Evolutionary conservation across 1,140 invertebrate species (phyloP), one percentile per base, ranked within the genome.

Genomic region (Zaprionus nigranus): DNA sequence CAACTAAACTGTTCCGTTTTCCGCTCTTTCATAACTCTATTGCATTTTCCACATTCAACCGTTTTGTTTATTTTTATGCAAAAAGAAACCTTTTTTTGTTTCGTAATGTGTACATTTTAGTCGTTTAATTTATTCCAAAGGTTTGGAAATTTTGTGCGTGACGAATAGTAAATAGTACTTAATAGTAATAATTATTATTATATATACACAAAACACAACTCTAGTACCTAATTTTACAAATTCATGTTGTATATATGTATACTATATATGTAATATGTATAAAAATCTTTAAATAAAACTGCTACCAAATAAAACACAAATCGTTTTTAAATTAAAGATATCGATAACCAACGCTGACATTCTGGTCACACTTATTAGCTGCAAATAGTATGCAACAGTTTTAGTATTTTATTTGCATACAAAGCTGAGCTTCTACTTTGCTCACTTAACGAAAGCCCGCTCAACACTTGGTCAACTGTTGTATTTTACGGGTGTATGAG

Each of bases 41-140:
- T 12, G 17, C 15, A 26, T 34, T 36, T 40, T 61, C 5, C 13
- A 26, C 40, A 57, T 62, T 63, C 15, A 40, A 74, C 51, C 49
- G 74, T 68, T 59, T 36, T 46, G 26, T 56, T 38, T 68, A 34
- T 34, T 66, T 74, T 64, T 74, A 58, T 78, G 26, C 54, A 57
- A 66, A 66, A 66, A 40, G 34, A 15, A 28, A 24, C 60, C 78
- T 58, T 63, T 70, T 82, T 87, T 79, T 82, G 70, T 88, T 79
- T 85, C 73, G 74, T 88, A 79, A 73, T 87, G 84, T 88, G 84
- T 87, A 87, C 84, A 87, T 87, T 85, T 84, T 85, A 85, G 82
- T 85, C 82, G 68, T 84, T 81, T 85, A 81, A 85, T 85, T 85
- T 85, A 85, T 85, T 85, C 82, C 82, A 84, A 81, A 81, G 82